Conservation (phyloP, 2,888 invertebrate genomes). For the Eustalomyia histrio region DNA sequence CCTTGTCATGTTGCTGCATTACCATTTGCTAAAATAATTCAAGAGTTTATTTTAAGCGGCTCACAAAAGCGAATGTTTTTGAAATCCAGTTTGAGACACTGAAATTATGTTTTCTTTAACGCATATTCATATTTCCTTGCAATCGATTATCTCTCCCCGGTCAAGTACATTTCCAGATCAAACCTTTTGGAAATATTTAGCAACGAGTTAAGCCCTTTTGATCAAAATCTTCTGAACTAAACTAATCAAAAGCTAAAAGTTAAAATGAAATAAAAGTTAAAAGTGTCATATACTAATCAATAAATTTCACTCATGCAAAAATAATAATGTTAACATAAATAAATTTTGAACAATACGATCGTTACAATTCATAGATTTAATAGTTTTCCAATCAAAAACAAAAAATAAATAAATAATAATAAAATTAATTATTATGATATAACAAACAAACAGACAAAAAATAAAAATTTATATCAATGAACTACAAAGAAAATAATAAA, state of each 20-base stretch:
- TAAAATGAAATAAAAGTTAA: background rate
- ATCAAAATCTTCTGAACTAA: background rate
- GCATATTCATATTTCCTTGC: no score
- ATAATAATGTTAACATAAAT: conserved; percentile 40
- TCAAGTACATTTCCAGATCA: no score
- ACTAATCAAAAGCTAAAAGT: background rate
- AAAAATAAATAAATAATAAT: conserved; percentile 4
- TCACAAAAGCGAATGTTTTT: no score
- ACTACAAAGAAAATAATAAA: background rate
- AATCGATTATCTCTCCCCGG: no score
- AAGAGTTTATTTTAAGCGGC: no score
- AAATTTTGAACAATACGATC: conserved; percentile 43
- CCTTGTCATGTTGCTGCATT: no score
- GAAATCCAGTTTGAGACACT: no score
- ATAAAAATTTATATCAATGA: background rate
- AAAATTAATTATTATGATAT: conserved; percentile 12
- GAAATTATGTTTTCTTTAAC: no score
- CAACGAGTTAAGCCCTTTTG: no score
- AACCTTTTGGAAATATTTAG: no score
- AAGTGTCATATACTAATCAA: background rate
- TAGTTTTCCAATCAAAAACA: conserved; percentile 48
- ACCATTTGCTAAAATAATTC: no score
- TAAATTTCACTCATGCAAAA: background rate
- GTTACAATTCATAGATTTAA: conserved; percentile 44
- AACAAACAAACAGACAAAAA: background rate